A percentile compares a stretch with the other conserved stretches of the same genome.
These are phyloP conservation scores for Caenorhabditis brenneri DNA, from an alignment of 1,140 invertebrate genomes.

Conservation along the genomic window DNA sequence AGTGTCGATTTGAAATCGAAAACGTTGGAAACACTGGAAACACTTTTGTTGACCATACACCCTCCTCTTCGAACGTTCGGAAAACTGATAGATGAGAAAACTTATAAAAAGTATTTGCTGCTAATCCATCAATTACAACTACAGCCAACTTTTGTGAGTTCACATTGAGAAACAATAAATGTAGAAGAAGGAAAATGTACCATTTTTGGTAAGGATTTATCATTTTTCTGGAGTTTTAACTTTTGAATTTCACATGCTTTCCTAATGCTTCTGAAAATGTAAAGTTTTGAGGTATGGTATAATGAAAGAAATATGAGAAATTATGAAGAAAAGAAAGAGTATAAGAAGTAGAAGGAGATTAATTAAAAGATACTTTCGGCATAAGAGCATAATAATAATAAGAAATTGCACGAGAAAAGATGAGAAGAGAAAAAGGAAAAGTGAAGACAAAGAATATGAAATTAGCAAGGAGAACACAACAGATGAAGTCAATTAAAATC, in stretches of 20 bases:
- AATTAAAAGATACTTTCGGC: slow-evolving; percentile 32
- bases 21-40: slow-evolving; percentile 49
- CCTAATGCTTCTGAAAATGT: not conserved
- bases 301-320: not conserved
- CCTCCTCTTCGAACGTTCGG: slow-evolving; percentile 47
- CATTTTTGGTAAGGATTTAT: not conserved
- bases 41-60: slow-evolving; percentile 43
- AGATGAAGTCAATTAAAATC: slow-evolving; percentile 33
- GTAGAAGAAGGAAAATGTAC: not conserved
- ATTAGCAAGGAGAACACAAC: not conserved
- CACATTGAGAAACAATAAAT: not conserved
- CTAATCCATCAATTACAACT: slow-evolving; percentile 45
- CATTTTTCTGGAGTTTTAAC: not conserved
- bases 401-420: not conserved
- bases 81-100: slow-evolving; percentile 41
- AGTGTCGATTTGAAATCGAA: slow-evolving; percentile 48
- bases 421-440: not conserved
- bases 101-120: slow-evolving; percentile 28
- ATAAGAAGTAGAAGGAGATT: not conserved
- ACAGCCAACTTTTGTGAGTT: slow-evolving; percentile 18
- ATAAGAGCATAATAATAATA: slow-evolving; percentile 20
- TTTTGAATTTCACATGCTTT: slow-evolving; percentile 8
- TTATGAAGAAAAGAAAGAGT: not conserved
- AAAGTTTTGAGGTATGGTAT: not conserved
- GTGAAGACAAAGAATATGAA: slow-evolving; percentile 1